phyloP scores from a whole-genome alignment of 2,888 invertebrate species.

The Reticulitermes lucifugus region DNA sequence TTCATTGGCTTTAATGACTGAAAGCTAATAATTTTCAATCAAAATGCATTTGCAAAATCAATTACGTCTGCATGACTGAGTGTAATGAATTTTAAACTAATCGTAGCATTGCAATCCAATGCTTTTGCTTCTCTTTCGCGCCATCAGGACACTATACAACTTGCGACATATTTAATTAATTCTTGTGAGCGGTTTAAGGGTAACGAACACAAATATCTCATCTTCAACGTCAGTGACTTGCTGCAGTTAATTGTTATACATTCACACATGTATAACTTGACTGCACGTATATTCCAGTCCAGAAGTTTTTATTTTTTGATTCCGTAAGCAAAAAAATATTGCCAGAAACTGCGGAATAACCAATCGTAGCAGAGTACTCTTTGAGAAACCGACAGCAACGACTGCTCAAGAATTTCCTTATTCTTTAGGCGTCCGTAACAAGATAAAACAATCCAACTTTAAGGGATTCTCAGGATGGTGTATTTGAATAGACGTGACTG shows the following conservation, averaged over 20 bases:
- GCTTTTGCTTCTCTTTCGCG: not conserved
- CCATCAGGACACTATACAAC: not conserved
- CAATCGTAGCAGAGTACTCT: too few species aligned
- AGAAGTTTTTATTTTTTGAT: too few species aligned
- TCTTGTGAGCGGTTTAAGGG: not conserved
- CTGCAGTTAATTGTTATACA: not conserved
- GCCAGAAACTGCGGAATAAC: too few species aligned
- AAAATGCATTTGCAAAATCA: not conserved
- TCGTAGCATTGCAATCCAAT: not conserved
- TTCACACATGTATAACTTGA: not conserved
- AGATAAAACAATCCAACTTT: too few species aligned
- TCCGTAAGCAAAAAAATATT: too few species aligned
- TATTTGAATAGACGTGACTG: too few species aligned
- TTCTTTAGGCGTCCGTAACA: too few species aligned
- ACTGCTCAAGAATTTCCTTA: too few species aligned
- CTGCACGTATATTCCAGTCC: not conserved
- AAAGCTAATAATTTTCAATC: constrained; percentile 17
- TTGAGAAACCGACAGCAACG: too few species aligned
- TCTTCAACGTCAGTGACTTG: not conserved
- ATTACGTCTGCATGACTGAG: not conserved
- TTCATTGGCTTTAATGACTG: not conserved
- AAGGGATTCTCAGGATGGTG: too few species aligned
- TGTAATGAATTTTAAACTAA: not conserved
- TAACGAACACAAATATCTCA: not conserved
- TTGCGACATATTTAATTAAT: constrained; percentile 9